Evolutionary conservation across 2,888 invertebrate species (phyloP).

Genomic region (Phengaris alcon): DNA sequence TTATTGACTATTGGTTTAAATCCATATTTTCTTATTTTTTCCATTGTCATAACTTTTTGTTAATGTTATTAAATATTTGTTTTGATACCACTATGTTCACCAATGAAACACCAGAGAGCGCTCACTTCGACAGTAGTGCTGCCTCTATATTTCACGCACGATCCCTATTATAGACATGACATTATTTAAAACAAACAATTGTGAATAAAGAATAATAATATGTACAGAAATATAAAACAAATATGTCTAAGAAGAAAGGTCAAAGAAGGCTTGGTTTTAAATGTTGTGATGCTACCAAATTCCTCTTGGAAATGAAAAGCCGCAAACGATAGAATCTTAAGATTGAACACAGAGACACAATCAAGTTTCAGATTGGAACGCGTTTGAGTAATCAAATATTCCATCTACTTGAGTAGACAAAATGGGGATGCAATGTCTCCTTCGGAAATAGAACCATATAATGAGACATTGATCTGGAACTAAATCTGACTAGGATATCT

Average conservation of each 20-base stretch:
- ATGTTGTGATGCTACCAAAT: not conserved
- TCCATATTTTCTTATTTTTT: no score
- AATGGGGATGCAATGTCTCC: not conserved
- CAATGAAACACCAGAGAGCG: no score
- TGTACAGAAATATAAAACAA: no score
- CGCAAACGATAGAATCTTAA: not conserved
- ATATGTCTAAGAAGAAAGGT: not conserved
- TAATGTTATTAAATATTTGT: no score
- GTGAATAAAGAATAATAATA: no score
- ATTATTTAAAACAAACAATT: no score
- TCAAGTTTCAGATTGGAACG: constrained; percentile 11
- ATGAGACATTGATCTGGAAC: not conserved
- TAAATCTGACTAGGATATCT: not conserved
- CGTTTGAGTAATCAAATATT: constrained; percentile 26
- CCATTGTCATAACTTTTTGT: no score
- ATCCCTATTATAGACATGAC: no score
- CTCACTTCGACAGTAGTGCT: no score
- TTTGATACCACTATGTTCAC: no score
- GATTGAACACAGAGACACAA: constrained; percentile 9
- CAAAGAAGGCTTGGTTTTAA: not conserved
- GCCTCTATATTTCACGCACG: no score
- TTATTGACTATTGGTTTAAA: no score
- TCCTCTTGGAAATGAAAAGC: not conserved
- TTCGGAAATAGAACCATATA: constrained; percentile 1
- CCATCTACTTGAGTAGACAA: constrained; percentile 22